Conservation (phyloP, 2,888 invertebrate genomes). For the Drymonia ruficornis region DNA sequence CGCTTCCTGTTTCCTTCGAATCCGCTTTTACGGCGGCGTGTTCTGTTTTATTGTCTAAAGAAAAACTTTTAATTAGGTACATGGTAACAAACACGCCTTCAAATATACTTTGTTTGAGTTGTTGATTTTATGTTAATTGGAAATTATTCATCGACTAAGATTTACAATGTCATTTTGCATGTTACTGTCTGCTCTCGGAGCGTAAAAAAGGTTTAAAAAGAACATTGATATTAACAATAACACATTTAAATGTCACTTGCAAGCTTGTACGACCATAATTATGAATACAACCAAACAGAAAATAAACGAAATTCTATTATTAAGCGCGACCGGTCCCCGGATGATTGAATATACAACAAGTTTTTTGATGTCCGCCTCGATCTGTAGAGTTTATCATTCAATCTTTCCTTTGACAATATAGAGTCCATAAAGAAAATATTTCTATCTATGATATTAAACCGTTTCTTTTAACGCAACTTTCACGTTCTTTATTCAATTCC, state of each 20-base stretch:
- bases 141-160: slow-evolving; percentile 22
- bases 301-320: slow-evolving; percentile 36
- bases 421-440: slow-evolving; percentile 28
- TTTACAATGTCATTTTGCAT: slow-evolving; percentile 7
- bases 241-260: slow-evolving; percentile 24
- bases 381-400: slow-evolving; percentile 37
- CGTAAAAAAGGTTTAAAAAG: background rate
- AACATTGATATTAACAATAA: background rate
- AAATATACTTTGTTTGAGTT: slow-evolving; percentile 22
- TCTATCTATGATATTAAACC: slow-evolving; percentile 26
- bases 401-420: slow-evolving; percentile 38
- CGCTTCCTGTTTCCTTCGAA: slow-evolving; percentile 24
- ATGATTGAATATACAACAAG: slow-evolving; percentile 45
- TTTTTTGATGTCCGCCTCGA: slow-evolving; percentile 40
- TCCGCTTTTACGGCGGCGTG: slow-evolving; percentile 17
- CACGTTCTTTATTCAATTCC: slow-evolving; percentile 34
- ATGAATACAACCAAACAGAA: slow-evolving; percentile 28
- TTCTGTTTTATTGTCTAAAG: slow-evolving; percentile 36
- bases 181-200: slow-evolving; percentile 4
- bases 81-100: slow-evolving; percentile 12
- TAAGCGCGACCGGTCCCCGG: slow-evolving; percentile 28
- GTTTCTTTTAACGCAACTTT: slow-evolving; percentile 30
- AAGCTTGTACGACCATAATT: slow-evolving; percentile 26
- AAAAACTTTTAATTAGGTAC: slow-evolving; percentile 50
- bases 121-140: slow-evolving; percentile 22